phyloP scores from a whole-genome alignment of 2,888 invertebrate genomes.

The Agrotis puta region DNA sequence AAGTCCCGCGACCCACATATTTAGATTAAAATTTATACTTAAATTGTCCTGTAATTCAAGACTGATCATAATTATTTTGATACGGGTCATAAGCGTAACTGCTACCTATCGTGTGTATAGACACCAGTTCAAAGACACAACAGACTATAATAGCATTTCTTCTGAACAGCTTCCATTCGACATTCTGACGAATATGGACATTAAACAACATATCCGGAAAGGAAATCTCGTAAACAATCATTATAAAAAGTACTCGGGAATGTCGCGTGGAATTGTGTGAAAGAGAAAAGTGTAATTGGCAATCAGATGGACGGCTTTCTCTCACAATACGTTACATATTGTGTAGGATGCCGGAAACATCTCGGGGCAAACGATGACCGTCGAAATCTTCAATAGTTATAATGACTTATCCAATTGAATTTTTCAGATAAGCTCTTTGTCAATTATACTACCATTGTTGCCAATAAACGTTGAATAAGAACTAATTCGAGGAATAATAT shows the following conservation, averaged over 20 bases:
- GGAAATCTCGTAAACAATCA: constrained; percentile 57
- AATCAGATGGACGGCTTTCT: constrained; percentile 78
- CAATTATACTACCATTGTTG: constrained; percentile 41
- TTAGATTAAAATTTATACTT: constrained; percentile 20
- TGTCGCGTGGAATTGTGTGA: constrained; percentile 71
- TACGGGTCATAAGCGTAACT: not conserved
- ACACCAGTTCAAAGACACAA: constrained; percentile 4
- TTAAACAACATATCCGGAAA: constrained; percentile 39
- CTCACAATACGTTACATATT: constrained; percentile 69
- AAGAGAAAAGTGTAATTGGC: constrained; percentile 80
- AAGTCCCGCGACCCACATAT: too few relatives aligned
- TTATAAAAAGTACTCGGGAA: constrained; percentile 61
- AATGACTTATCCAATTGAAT: constrained; percentile 58
- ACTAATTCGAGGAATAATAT: constrained; percentile 41
- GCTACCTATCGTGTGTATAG: not conserved
- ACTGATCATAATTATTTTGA: constrained; percentile 11
- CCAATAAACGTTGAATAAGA: constrained; percentile 50
- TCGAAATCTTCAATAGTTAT: constrained; percentile 53
- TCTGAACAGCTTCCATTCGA: constrained; percentile 13
- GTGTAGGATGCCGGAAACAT: constrained; percentile 65
- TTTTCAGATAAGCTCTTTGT: constrained; percentile 55
- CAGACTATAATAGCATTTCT: constrained; percentile 5
- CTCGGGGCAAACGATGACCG: constrained; percentile 58
- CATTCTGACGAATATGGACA: constrained; percentile 49
- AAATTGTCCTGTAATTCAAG: constrained; percentile 24